Evolutionary conservation across 2,888 invertebrate genomes (phyloP).

Genomic region (Pandemis corylana): DNA sequence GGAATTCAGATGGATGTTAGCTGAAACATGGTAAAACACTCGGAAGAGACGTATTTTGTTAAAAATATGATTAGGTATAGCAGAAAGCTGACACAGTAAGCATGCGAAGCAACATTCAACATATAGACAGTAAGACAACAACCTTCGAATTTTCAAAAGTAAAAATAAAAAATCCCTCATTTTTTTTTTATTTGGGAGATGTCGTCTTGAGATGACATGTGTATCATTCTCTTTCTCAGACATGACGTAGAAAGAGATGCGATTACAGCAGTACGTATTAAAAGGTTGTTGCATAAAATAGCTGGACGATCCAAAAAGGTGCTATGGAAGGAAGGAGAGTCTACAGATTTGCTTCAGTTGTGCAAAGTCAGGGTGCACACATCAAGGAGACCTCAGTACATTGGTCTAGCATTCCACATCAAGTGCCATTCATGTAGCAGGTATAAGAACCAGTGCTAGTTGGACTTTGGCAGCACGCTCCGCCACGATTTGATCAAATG

Average conservation of each 20-base stretch:
- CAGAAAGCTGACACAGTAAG: conserved; percentile 68
- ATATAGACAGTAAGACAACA: conserved; percentile 54
- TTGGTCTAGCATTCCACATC: conserved; percentile 79
- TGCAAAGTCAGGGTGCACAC: conserved; percentile 80
- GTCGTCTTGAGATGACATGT: background rate
- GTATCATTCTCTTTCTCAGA: background rate
- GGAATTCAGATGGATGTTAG: background rate
- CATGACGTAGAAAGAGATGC: conserved; percentile 53
- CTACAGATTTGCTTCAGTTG: conserved; percentile 71
- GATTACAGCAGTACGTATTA: conserved; percentile 41
- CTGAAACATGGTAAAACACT: background rate
- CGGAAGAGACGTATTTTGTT: conserved; percentile 7
- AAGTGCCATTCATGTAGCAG: conserved; percentile 72
- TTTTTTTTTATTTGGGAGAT: background rate
- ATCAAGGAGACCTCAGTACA: conserved; percentile 67
- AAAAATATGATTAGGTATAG: conserved; percentile 37
- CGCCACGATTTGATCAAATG: conserved; percentile 66
- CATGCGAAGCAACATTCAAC: conserved; percentile 73
- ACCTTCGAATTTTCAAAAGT: conserved; percentile 68
- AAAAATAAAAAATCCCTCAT: conserved; percentile 16
- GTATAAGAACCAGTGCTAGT: conserved; percentile 71
- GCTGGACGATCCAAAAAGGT: conserved; percentile 84
- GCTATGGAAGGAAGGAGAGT: conserved; percentile 84
- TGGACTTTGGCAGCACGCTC: conserved; percentile 70
- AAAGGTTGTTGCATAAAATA: conserved; percentile 63